Base-by-base conservation (phyloP, 2,888 invertebrate genomes). In the Cephus spinipes region DNA sequence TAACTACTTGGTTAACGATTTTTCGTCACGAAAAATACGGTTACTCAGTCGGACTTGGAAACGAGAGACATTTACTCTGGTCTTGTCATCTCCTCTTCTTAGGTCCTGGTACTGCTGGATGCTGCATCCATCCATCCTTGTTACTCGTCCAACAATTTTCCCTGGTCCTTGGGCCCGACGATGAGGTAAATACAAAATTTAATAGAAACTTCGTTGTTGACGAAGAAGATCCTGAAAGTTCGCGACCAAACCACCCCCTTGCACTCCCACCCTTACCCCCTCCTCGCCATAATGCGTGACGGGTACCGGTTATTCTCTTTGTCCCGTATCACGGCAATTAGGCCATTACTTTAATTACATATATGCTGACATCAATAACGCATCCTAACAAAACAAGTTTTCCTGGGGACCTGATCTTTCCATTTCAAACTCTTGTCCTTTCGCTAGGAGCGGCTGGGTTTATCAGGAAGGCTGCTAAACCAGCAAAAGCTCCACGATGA, bases 141-240 rank as follows among this genome's bases (percentile, higher is more conserved):
- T 71, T 33, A 15, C 81, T 79, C 81, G 80, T 82, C 79, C 78
- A 81, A 83, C 82, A 84, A 83, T 85, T 84, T 85, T 84, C 82
- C 79, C 79, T 55, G 55, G 55, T 23, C 55, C 55, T 23, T 81
- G 81, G 81, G 80, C 75, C 74, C 80, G 81, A 40, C 82, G 81
- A 82, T 81, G 80, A 83, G 83, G 85, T 84, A 86, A 86, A 86
- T 85, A 85, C 85, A 80, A 85, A 86, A 85, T 85, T 86, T 84
- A 85, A 86, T 86, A 85, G 85, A 85, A 85, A 85, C 85, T 86
- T 85, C 74, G 83, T 84, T 85, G 85, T 85, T 85, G 85, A 84
- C 84, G 85, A 83, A 84, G 80, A 80, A 80, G 81, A 81, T 80
- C 79, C 81, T 78, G 74, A 40, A 71, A 78, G 79, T 68, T 76